phyloP scores from a whole-genome alignment of 2,888 invertebrate species.

The Aporophyla nigra region DNA sequence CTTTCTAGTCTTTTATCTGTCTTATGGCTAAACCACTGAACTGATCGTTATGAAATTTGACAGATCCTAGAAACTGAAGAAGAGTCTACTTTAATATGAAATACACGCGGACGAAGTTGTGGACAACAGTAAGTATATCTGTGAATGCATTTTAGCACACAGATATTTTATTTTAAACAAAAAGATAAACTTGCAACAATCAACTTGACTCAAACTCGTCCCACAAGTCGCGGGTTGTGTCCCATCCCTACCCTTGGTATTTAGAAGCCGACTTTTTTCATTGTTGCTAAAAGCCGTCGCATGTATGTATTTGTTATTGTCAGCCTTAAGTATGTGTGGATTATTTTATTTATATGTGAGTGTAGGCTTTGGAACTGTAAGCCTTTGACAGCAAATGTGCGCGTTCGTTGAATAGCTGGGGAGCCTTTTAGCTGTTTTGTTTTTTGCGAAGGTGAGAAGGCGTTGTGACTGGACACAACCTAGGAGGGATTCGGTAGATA shows the following conservation, averaged over 20 bases:
- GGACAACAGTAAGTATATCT: not conserved
- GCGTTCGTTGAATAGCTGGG: conserved; percentile 29
- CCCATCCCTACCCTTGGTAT: conserved; percentile 61
- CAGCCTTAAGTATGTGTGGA: conserved; percentile 64
- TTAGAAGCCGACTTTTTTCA: conserved; percentile 69
- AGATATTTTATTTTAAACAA: not conserved
- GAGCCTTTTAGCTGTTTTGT: not conserved
- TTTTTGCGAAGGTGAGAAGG: not conserved
- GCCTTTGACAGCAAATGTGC: conserved; percentile 41
- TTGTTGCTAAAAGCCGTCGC: conserved; percentile 75
- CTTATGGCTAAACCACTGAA: too few species aligned
- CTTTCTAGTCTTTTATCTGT: too few species aligned
- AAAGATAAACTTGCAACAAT: conserved; percentile 1
- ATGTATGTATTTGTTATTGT: conserved; percentile 75
- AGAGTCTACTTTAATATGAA: too few species aligned
- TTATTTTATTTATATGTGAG: conserved; percentile 59
- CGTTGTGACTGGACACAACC: too few species aligned
- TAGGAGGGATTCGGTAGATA: too few species aligned
- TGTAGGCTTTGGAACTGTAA: conserved; percentile 39
- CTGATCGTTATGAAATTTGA: not conserved
- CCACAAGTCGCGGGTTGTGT: not conserved
- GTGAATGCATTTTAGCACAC: not conserved
- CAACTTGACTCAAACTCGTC: conserved; percentile 24
- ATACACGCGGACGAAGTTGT: not conserved
- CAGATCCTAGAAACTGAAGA: too few species aligned